These are phyloP conservation scores for Lophura nycthemera DNA, from an alignment of 2,113 vertebrate genomes.

Conservation along the genomic window DNA sequence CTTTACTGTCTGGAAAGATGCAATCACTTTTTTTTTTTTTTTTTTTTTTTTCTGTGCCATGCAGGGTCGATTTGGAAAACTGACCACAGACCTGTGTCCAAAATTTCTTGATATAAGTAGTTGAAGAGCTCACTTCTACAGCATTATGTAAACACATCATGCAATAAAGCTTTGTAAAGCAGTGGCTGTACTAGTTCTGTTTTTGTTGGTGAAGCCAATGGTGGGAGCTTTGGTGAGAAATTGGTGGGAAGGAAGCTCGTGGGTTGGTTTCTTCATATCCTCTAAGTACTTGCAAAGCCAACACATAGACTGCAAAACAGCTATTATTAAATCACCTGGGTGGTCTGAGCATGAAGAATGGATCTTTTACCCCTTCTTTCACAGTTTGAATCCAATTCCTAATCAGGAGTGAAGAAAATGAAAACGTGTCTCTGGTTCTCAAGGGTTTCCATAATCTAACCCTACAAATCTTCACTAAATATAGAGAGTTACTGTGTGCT, in stretches of 20 bases:
- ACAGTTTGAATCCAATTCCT: background rate
- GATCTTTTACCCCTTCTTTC: background rate
- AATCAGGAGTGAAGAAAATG: background rate
- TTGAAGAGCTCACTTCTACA: conserved; percentile 75
- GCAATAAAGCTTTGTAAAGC: conserved; percentile 81
- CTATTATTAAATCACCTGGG: background rate
- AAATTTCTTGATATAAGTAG: conserved; percentile 73
- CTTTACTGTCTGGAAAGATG: conserved; percentile 22
- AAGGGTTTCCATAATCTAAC: background rate
- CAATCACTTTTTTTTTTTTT: conserved; percentile 7
- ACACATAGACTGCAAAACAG: background rate
- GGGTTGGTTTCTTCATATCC: background rate
- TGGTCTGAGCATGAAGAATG: background rate
- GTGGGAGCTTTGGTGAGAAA: background rate
- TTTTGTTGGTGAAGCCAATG: background rate
- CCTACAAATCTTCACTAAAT: background rate
- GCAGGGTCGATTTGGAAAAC: conserved; percentile 70
- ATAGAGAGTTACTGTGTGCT: background rate
- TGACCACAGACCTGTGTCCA: conserved; percentile 74
- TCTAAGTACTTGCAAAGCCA: background rate
- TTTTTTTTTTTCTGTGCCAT: conserved; percentile 72
- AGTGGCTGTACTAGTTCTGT: background rate
- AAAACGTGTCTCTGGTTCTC: background rate
- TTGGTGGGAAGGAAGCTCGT: background rate
- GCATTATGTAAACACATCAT: conserved; percentile 80